phyloP scores from a whole-genome alignment of 2,113 vertebrate genomes.

The Xyrauchen texanus region DNA sequence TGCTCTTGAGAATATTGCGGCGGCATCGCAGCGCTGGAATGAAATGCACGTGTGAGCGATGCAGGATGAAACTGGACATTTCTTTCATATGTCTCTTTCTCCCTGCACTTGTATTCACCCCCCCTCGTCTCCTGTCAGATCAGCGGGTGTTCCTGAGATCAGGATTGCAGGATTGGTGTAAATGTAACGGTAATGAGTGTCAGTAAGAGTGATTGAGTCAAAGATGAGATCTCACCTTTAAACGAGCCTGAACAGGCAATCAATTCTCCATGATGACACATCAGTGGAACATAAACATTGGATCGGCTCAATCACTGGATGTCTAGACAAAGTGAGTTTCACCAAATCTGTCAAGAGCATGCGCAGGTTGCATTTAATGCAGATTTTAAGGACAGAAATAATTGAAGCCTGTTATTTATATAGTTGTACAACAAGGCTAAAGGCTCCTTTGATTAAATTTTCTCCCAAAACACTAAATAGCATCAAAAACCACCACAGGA shows the following conservation, averaged over 20 bases:
- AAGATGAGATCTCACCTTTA: constrained; percentile 22
- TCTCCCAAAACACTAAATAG: too few species aligned
- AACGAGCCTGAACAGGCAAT: neutral
- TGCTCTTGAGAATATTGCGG: neutral
- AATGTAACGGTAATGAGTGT: constrained; percentile 33
- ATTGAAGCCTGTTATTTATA: too few species aligned
- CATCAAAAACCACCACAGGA: too few species aligned
- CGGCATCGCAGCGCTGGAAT: neutral
- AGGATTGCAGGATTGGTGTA: neutral
- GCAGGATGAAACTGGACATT: constrained; percentile 10
- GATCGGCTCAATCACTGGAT: too few species aligned
- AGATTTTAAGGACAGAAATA: too few species aligned
- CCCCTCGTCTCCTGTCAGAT: neutral
- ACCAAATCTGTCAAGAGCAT: too few species aligned
- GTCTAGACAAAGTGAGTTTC: too few species aligned
- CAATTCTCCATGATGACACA: neutral
- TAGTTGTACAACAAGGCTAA: too few species aligned
- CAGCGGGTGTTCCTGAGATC: constrained; percentile 7
- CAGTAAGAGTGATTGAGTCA: constrained; percentile 11
- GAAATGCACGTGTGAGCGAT: neutral
- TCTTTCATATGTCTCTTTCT: constrained; percentile 42
- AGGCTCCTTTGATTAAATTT: too few species aligned
- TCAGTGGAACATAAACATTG: too few species aligned
- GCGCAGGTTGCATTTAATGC: too few species aligned
- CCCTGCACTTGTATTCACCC: too few species aligned